Evolutionary conservation across 2,797 vertebrate genomes (phyloP), one percentile per base, ranked within the genome.

Genomic region (Centroberyx gerrardi): DNA sequence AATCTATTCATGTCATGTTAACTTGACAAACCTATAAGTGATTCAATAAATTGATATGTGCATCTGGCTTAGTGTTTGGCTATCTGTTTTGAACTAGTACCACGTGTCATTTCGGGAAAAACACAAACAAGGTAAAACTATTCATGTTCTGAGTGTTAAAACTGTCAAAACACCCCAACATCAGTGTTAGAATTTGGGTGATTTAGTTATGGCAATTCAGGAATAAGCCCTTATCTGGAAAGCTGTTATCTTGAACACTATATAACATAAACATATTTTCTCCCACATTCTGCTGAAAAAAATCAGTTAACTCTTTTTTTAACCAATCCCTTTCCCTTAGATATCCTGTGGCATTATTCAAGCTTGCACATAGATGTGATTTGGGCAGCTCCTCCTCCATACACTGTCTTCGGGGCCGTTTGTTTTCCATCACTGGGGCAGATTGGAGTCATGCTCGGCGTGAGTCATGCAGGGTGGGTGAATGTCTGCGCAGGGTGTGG

Each of bases 401-500:
- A 3, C 42, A 68, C 77, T 73, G 48, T 87, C 85, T 86, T 88
- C 81, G 68, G 87, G 87, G 85, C 76, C 86, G 81, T 89, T 93
- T 93, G 81, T 87, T 93, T 91, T 90, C 88, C 88, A 88, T 92
- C 81, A 69, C 77, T 84, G 74, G 52, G 64, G 70, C 69, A 85
- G 87, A 90, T 88, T 83, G 73, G 38, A 93, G 87, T 92, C 91
- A 88, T 83, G 68, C 76, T 86, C 36, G 17, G 61, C 77, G 84
- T 94, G 94, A 95, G 76, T 95, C 94, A 95, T 88, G 72, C 84
- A 38, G 76, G 81, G 89, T 82, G 91, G 89, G 86, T 91, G 82
- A 77, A 87, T 93, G 83, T 87, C 88, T 90, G 10, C 52, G 3
- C 72, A 86, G 93, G 94, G 94, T 87, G 95, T 93, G 93, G 93